Conservation (phyloP, 1,140 invertebrate species). For the Trichonephila clavata region DNA sequence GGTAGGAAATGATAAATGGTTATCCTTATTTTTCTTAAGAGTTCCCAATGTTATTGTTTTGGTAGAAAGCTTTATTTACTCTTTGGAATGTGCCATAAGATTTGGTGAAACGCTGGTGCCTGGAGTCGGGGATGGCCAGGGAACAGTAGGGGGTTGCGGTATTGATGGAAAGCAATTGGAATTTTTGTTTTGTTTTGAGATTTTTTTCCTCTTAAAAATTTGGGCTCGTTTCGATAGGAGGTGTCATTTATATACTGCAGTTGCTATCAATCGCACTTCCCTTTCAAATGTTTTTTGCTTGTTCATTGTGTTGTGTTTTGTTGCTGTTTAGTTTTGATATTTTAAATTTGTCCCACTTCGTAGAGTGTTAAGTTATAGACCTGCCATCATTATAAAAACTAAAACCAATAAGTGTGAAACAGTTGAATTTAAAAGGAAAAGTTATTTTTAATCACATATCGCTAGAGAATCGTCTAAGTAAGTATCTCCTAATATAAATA, state of each 20-base stretch:
- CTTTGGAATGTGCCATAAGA: conserved; percentile 2
- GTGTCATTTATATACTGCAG: background rate
- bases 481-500: no score
- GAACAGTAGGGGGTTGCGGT: background rate
- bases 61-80: conserved; percentile 29
- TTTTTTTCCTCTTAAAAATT: background rate
- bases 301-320: background rate
- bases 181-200: background rate
- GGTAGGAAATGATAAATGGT: conserved; percentile 47
- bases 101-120: background rate
- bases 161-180: background rate
- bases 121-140: background rate
- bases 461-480: no score
- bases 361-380: background rate
- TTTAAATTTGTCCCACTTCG: background rate
- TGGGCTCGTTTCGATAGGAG: background rate
- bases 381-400: background rate
- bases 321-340: background rate
- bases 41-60: conserved; percentile 42
- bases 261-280: background rate
- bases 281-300: background rate
- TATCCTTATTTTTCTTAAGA: conserved; percentile 48
- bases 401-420: background rate
- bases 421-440: background rate
- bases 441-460: no score